phyloP scores from a whole-genome alignment of 2,113 vertebrate genomes.

The Archilochus colubris region DNA sequence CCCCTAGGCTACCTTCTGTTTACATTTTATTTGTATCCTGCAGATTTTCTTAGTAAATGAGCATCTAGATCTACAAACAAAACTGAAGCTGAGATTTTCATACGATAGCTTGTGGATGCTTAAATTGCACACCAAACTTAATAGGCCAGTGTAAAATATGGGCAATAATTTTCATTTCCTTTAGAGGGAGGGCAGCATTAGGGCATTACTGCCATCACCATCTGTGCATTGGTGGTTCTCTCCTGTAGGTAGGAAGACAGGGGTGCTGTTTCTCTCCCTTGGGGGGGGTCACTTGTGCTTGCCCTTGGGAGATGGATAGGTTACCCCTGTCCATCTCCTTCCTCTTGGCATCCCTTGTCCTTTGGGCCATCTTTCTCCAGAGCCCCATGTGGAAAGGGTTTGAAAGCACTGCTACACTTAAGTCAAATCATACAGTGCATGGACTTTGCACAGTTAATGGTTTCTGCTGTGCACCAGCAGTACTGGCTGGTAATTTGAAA shows the following conservation, averaged over 20 bases:
- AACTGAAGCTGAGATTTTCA: background rate
- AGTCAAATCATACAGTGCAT: background rate
- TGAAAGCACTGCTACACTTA: background rate
- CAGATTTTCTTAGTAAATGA: background rate
- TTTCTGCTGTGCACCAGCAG: conserved; percentile 14
- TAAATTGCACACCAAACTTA: background rate
- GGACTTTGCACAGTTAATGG: conserved; percentile 26
- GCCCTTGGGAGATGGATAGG: background rate
- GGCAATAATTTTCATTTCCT: background rate
- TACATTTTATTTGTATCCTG: conserved; percentile 5
- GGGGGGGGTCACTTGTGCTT: fast-evolving
- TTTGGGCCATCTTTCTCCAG: background rate
- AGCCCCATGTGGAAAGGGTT: background rate
- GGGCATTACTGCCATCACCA: background rate
- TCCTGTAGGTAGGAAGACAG: background rate
- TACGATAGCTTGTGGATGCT: background rate
- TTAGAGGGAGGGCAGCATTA: background rate
- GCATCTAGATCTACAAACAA: background rate
- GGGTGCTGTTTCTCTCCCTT: background rate
- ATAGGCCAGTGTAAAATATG: background rate
- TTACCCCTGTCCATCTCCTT: background rate
- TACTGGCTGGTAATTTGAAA: conserved; percentile 38
- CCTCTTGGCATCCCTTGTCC: background rate
- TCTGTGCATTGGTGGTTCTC: fast-evolving
- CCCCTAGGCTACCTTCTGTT: background rate